phyloP scores from a whole-genome alignment of 2,797 vertebrate genomes.

The Linurgus olivaceus region DNA sequence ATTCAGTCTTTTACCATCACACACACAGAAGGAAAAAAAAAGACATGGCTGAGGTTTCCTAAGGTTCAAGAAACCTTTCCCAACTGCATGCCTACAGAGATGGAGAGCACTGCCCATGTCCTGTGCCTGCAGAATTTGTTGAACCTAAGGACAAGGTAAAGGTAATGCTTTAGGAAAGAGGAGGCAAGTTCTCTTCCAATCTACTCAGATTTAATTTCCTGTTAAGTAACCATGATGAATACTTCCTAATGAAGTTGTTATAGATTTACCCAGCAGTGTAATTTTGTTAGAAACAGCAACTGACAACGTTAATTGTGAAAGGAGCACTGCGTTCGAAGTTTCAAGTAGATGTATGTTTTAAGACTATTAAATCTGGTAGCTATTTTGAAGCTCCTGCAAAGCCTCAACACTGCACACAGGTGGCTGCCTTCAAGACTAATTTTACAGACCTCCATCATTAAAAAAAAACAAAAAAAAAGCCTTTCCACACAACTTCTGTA shows the following conservation, averaged over 20 bases:
- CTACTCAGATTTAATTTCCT: background rate
- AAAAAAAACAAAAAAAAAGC: background rate
- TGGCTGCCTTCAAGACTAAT: background rate
- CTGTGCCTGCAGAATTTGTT: background rate
- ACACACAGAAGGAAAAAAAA: fast-evolving
- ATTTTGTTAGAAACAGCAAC: background rate
- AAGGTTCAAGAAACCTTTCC: background rate
- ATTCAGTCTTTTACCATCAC: background rate
- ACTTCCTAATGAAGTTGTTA: background rate
- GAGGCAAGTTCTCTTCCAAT: background rate
- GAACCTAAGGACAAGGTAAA: background rate
- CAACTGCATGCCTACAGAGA: background rate
- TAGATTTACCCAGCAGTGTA: background rate
- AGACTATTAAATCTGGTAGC: background rate
- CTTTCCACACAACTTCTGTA: background rate
- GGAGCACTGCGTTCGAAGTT: background rate
- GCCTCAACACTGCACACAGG: background rate
- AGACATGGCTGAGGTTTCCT: background rate
- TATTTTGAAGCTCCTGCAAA: background rate
- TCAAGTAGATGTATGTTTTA: background rate
- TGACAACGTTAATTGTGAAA: background rate
- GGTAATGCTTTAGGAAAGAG: background rate
- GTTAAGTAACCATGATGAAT: background rate
- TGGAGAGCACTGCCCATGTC: background rate
- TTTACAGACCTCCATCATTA: background rate